Evolutionary conservation across 1,140 invertebrate genomes (phyloP).

Genomic region (Drosophila melanogaster): Release_6_plus_ISO1_MT NT_033779.5:1696001-1696500

Average conservation of each 20-base stretch:
- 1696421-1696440: slow-evolving; percentile 59
- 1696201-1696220: slow-evolving; percentile 82
- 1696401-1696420: slow-evolving; percentile 56
- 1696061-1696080: slow-evolving; percentile 85
- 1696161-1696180: slow-evolving; percentile 84
- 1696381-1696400: slow-evolving; percentile 54
- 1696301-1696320: slow-evolving; percentile 2
- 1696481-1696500: slow-evolving; percentile 62
- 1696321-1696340: neutral
- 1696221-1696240: slow-evolving; percentile 84
- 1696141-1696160: slow-evolving; percentile 86
- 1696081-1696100: slow-evolving; percentile 83
- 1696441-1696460: slow-evolving; percentile 71
- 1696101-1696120: slow-evolving; percentile 80
- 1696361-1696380: slow-evolving; percentile 19
- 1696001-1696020: slow-evolving; percentile 94
- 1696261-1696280: slow-evolving; percentile 70
- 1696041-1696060: slow-evolving; percentile 88
- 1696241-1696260: slow-evolving; percentile 83
- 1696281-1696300: slow-evolving; percentile 10
- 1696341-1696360: slow-evolving; percentile 23
- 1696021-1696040: slow-evolving; percentile 95
- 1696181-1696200: slow-evolving; percentile 81
- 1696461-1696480: slow-evolving; percentile 42
- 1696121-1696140: slow-evolving; percentile 85